A percentile compares a stretch with the other conserved stretches of the same genome.
Evolutionary conservation across 1,140 invertebrate species (phyloP).

Genomic region (Chironomus striatipennis): DNA sequence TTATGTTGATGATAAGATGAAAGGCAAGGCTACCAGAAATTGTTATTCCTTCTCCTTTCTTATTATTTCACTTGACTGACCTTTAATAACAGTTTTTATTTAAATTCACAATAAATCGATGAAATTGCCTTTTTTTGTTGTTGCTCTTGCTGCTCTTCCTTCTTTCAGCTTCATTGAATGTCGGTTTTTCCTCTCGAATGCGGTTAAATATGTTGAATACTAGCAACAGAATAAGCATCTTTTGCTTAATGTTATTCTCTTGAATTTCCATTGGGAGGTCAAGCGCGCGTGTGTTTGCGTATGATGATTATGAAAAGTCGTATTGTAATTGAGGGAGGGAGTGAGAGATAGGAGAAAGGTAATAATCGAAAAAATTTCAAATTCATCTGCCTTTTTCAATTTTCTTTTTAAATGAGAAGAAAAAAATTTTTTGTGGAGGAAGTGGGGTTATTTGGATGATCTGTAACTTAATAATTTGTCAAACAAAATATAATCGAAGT

Average conservation of each 20-base stretch:
- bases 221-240: too few species aligned
- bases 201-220: too few species aligned
- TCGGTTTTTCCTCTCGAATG: too few species aligned
- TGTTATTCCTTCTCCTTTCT: not conserved
- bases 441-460: too few species aligned
- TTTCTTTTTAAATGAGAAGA: not conserved
- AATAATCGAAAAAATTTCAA: conserved; percentile 23
- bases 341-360: too few species aligned
- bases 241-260: too few species aligned
- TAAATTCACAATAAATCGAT: conserved; percentile 19
- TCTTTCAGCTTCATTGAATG: not conserved
- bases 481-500: too few species aligned
- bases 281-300: not conserved
- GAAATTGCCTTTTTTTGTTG: conserved; percentile 18
- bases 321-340: not conserved
- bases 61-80: conserved; percentile 21
- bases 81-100: conserved; percentile 24
- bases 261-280: not conserved
- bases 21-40: not conserved
- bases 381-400: conserved; percentile 21
- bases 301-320: not conserved
- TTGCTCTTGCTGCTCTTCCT: too few species aligned
- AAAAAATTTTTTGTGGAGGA: not conserved
- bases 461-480: too few species aligned
- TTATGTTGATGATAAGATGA: conserved; percentile 8